Evolutionary conservation across 2,888 invertebrate genomes (phyloP), one percentile per base, ranked within the genome.

Genomic region (Rotaria magnacalcarata): DNA sequence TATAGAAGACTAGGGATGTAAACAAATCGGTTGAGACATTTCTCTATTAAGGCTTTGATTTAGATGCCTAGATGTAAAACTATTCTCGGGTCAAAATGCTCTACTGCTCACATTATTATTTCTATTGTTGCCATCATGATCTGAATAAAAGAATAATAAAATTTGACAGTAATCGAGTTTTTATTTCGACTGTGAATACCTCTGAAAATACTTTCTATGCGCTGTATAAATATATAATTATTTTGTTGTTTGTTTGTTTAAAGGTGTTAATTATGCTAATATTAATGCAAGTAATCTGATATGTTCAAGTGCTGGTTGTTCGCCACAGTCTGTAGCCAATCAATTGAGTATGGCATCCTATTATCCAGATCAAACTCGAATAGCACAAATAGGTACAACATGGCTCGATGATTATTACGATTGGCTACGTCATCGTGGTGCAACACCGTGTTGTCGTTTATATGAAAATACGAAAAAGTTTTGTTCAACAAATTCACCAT

Each of bases 361-460:
- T 74, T 52, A 84, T n/a, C 74, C 88, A 34, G 91, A 94, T 58
- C 91, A 88, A 87, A 94, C 96, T 0, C 95, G 94, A 89, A 94
- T 98, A 87, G 95, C 96, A 0, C 94, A 95, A 89, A 94, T 96
- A 19, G 94, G 96, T 5, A 94, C 94, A 85, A 96, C 96, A 85
- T 99, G 98, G 98, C 90, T 99, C 87, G 98, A 99, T 90, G 97
- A 97, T 91, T 98, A 96, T 92, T 94, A 96, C 90, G 96, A 96
- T 91, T 99, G 97, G 97, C 91, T 94, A 3, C 91, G 80, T 24
- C 80, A 56, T 52, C 84, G 84, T 47, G 47, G 52, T 27, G 84
- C 85, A 60, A 74, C 52, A 21, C 85, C 85, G n/a, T 87, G 87
- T 58, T 87, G 87, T 85, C 67, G 85, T 84, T 54, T 84, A 2